These are phyloP conservation scores for Anoplius nigerrimus DNA, from an alignment of 2,888 invertebrate genomes.

Conservation along the genomic window DNA sequence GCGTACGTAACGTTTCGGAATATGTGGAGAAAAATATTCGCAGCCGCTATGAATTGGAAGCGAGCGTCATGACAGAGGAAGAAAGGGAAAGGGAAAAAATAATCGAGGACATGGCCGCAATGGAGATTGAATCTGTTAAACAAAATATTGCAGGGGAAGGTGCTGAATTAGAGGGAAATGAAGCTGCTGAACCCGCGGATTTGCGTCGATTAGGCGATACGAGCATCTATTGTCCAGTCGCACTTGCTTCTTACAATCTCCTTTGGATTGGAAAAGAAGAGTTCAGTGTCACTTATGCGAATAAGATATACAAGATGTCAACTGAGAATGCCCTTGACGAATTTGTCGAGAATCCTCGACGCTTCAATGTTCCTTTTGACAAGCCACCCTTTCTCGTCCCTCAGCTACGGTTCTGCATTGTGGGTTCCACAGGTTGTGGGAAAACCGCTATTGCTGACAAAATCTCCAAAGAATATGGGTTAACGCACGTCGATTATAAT, in stretches of 20 bases:
- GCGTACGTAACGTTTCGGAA: constrained; percentile 59
- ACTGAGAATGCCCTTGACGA: constrained; percentile 75
- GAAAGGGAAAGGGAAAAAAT: constrained; percentile 76
- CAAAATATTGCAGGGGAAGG: constrained; percentile 44
- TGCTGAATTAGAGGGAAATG: constrained; percentile 58
- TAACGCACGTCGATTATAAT: constrained; percentile 77
- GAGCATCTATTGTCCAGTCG: constrained; percentile 79
- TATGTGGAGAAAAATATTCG: constrained; percentile 65
- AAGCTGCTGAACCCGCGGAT: constrained; percentile 46
- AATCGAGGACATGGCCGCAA: constrained; percentile 72
- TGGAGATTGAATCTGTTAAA: constrained; percentile 54
- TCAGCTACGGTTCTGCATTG: constrained; percentile 78
- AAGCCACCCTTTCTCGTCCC: constrained; percentile 76
- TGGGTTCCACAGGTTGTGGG: constrained; percentile 78
- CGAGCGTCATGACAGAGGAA: constrained; percentile 76
- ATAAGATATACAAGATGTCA: constrained; percentile 78
- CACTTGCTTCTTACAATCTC: constrained; percentile 77
- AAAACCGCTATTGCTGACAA: constrained; percentile 76
- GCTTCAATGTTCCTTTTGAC: constrained; percentile 75
- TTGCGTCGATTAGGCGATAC: constrained; percentile 78
- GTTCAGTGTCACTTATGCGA: constrained; percentile 76
- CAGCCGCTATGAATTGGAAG: constrained; percentile 70
- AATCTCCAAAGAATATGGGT: constrained; percentile 78
- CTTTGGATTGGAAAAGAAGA: constrained; percentile 81
- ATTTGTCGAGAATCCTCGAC: constrained; percentile 77